Evolutionary conservation across 92 coral and sea anemone species (phyloP), one percentile per base, ranked within the genome.

Genomic region (Pocillopora grandis): DNA sequence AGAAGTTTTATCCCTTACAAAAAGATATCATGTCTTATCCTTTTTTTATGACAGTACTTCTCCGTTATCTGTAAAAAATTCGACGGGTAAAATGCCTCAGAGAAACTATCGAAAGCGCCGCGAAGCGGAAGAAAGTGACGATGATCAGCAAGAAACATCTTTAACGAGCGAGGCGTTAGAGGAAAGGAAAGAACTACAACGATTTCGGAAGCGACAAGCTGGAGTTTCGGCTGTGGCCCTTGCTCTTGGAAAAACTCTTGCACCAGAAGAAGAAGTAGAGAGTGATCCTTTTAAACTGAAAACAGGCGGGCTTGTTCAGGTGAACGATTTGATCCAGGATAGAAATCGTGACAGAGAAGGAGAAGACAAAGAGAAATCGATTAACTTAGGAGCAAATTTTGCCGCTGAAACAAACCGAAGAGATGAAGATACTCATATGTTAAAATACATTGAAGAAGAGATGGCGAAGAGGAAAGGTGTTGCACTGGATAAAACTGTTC

Each of bases 391-490:
- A 19, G 98, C 95, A 12, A 96, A 95, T 82, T 96, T 96, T 84
- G 98, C 99, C 10, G 98, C 98, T 2, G 99, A 96, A 79, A 96
- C 99, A 1, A 96, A 96, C 86, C 80, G 95, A 71, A 77, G 99
- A 87, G 99, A 96, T 66, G 99, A 96, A 71, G 99, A 96, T 62
- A 96, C 99, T 6, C 95, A 94, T 65, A 96, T 96, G 99, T 86
- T 96, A 85, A 96, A 91, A 57, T 96, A 96, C 82, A 96, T 96
- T 65, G 99, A 96, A 88, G 98, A 96, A 17, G 94, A 96, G 80
- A 96, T 96, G 91, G 89, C 93, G 17, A 92, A 78, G 71, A 86
- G 90, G 66, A 94, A 91, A 77, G 99, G 99, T 20, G 88, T 86
- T 36, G 66, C 83, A 4, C 88, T 77, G 20, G 80, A 82, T 3